These are phyloP conservation scores for Diacarnus erythraeanus DNA, from an alignment of 37 sponge, comb jelly and placozoan species.

Conservation along the genomic window DNA sequence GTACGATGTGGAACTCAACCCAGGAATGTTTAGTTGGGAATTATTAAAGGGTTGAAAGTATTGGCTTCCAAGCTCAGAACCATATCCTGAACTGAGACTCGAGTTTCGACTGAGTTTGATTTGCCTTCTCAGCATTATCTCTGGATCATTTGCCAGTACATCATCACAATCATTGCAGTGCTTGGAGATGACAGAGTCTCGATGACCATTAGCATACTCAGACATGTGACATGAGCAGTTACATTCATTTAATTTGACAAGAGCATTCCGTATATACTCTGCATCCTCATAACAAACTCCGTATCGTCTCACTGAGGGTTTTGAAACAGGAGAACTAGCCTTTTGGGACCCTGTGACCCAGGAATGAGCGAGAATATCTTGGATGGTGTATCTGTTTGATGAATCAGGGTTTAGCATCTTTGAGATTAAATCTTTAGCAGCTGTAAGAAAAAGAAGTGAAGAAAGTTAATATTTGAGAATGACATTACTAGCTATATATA, in stretches of 20 bases:
- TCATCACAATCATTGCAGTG: slow-evolving; percentile 46
- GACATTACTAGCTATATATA: background rate
- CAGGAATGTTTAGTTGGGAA: background rate
- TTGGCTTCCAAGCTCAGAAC: slow-evolving; percentile 43
- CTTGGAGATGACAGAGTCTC: slow-evolving; percentile 20
- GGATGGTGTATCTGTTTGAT: slow-evolving; percentile 42
- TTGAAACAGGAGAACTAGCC: background rate
- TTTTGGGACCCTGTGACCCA: slow-evolving; percentile 34
- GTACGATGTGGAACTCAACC: background rate
- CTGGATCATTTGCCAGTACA: slow-evolving; percentile 5
- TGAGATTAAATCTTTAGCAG: slow-evolving; percentile 40
- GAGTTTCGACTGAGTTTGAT: slow-evolving; percentile 9
- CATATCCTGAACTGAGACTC: slow-evolving; percentile 37
- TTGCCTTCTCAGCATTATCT: background rate
- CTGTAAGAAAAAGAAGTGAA: slow-evolving; percentile 6
- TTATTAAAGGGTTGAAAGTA: background rate
- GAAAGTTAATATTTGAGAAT: background rate
- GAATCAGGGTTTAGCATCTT: slow-evolving; percentile 61
- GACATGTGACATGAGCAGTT: slow-evolving; percentile 35
- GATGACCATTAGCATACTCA: background rate
- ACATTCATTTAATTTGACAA: background rate
- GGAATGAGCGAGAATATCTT: slow-evolving; percentile 64
- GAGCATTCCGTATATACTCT: background rate
- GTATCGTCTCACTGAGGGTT: background rate
- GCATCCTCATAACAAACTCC: background rate